These are phyloP conservation scores for Meloidogyne floridensis DNA, from an alignment of 1,140 invertebrate species.

Conservation along the genomic window DNA sequence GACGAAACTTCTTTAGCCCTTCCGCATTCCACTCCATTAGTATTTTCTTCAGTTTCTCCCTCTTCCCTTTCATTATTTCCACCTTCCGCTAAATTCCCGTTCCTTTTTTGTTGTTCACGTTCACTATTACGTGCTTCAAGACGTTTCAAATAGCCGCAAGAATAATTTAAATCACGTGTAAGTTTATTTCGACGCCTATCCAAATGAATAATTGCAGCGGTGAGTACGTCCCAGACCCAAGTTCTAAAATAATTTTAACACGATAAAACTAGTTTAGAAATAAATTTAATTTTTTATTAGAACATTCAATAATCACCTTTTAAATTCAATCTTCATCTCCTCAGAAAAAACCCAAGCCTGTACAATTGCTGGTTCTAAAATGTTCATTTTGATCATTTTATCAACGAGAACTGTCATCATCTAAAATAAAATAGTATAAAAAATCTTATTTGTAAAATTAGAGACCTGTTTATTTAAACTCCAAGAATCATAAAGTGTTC, in stretches of 20 bases:
- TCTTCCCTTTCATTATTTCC: background rate
- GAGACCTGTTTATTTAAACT: conserved; percentile 79
- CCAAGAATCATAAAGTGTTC: conserved; percentile 92
- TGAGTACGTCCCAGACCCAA: conserved; percentile 59
- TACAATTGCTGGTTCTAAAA: conserved; percentile 92
- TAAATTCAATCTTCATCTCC: conserved; percentile 77
- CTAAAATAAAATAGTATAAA: conserved; percentile 20
- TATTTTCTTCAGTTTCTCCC: background rate
- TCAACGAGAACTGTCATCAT: conserved; percentile 85
- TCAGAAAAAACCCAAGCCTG: conserved; percentile 98
- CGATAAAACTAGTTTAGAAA: no score
- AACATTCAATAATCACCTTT: conserved; percentile 21
- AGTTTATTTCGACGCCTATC: conserved; percentile 34
- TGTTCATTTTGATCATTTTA: conserved; percentile 94
- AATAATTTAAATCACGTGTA: background rate
- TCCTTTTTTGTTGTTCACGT: background rate
- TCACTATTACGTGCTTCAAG: conserved; percentile 31
- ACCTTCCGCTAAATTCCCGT: conserved; percentile 44
- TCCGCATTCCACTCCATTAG: background rate
- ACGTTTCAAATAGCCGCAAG: conserved; percentile 10
- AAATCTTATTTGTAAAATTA: background rate
- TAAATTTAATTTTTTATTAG: no score
- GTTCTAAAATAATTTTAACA: conserved; percentile 31
- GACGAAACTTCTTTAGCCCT: background rate
- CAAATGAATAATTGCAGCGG: conserved; percentile 43